These are phyloP conservation scores for Rhombomys opimus DNA, from an alignment of 2,113 vertebrate genomes.

Conservation along the genomic window DNA sequence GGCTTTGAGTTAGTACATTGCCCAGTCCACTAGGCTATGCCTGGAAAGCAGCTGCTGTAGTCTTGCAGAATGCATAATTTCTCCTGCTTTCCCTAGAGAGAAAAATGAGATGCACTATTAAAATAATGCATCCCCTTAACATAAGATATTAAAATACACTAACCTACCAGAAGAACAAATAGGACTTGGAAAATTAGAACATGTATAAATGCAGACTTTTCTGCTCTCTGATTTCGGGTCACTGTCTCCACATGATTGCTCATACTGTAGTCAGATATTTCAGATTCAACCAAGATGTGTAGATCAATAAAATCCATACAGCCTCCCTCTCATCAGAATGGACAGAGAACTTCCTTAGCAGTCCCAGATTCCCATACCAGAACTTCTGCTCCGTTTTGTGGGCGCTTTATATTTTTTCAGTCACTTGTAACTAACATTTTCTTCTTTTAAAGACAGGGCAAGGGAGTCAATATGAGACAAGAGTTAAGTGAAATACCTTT, in stretches of 20 bases:
- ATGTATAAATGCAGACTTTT: background rate
- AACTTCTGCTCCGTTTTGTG: background rate
- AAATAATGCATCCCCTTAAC: background rate
- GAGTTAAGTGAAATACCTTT: background rate
- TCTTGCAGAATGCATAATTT: background rate
- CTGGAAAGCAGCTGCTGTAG: background rate
- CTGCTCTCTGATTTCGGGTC: background rate
- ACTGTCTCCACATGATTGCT: conserved; percentile 51
- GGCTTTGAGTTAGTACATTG: background rate
- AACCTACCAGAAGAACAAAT: background rate
- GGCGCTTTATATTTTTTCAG: background rate
- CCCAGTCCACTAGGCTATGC: background rate
- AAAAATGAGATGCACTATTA: background rate
- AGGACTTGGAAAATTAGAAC: background rate
- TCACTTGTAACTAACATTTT: background rate
- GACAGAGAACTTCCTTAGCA: background rate
- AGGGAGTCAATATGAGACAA: background rate
- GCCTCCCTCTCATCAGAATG: background rate
- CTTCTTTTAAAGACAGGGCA: background rate
- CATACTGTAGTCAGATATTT: background rate
- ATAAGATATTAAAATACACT: conserved; percentile 24
- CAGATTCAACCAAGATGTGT: conserved; percentile 37
- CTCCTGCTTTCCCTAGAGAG: background rate
- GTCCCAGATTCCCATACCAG: background rate
- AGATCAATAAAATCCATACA: background rate